Evolutionary conservation across 2,797 vertebrate species (phyloP).

Genomic region (Acanthurus leucopareius): DNA sequence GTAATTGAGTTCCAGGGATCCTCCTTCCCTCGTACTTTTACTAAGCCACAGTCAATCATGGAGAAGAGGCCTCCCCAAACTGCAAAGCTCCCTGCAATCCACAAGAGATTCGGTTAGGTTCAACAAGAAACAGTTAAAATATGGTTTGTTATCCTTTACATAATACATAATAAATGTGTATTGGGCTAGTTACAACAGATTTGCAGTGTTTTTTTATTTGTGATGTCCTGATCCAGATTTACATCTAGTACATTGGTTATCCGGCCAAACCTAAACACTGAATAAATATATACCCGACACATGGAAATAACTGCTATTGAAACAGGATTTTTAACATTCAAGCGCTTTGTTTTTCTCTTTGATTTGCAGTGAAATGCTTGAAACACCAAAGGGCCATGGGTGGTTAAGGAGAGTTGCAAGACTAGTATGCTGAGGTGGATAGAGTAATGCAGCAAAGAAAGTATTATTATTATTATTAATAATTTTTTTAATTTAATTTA

Average conservation of each 20-base stretch:
- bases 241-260: not conserved
- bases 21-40: slow-evolving; percentile 95
- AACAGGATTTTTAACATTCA: too few relatives aligned
- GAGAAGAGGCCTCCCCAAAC: slow-evolving; percentile 98
- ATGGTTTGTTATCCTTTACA: not conserved
- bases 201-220: not conserved
- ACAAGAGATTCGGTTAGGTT: not conserved
- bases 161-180: not conserved
- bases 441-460: too few relatives aligned
- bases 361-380: too few relatives aligned
- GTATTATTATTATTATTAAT: too few relatives aligned
- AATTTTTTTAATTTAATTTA: too few relatives aligned
- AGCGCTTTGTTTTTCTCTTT: too few relatives aligned
- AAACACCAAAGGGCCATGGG: too few relatives aligned
- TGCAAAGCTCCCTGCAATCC: slow-evolving; percentile 93
- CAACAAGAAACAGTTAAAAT: not conserved
- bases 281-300: too few relatives aligned
- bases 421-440: too few relatives aligned
- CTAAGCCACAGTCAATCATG: slow-evolving; percentile 97
- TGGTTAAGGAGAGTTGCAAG: too few relatives aligned
- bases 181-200: not conserved
- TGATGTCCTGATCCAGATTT: not conserved
- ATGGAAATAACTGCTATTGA: too few relatives aligned
- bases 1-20: slow-evolving; percentile 99
- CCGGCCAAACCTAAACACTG: too few relatives aligned